Evolutionary conservation across 2,797 vertebrate genomes (phyloP).

Genomic region (Propithecus deckenii): DNA sequence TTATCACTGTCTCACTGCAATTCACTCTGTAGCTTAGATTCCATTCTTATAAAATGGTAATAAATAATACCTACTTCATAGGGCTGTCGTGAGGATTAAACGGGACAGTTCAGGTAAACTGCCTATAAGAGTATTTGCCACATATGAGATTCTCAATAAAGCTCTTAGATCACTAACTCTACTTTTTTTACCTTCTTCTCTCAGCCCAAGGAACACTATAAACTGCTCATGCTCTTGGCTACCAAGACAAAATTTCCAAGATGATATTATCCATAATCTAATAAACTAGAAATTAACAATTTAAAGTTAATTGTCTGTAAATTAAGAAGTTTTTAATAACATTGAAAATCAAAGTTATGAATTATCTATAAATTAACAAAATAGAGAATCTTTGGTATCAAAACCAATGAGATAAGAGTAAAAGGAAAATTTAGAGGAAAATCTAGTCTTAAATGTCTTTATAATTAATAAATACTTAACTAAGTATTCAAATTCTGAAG

Average conservation of each 20-base stretch:
- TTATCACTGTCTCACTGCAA: not conserved
- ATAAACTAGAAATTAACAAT: not conserved
- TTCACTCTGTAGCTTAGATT: not conserved
- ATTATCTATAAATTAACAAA: not conserved
- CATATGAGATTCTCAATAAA: not conserved
- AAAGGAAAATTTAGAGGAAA: not conserved
- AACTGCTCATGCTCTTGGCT: not conserved
- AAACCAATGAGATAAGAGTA: not conserved
- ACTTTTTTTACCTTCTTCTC: not conserved
- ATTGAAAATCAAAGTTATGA: not conserved
- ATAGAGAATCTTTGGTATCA: not conserved
- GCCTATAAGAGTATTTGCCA: not conserved
- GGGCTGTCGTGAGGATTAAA: not conserved
- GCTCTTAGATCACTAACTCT: not conserved
- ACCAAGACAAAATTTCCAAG: not conserved
- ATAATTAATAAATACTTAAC: not conserved
- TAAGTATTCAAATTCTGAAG: not conserved
- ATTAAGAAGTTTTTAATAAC: conserved; percentile 3
- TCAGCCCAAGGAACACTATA: not conserved
- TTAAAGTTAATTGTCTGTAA: not conserved
- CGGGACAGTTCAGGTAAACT: not conserved
- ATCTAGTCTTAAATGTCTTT: not conserved
- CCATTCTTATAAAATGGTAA: not conserved
- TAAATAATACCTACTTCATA: not conserved
- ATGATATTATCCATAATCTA: not conserved